Evolutionary conservation across 2,113 vertebrate genomes (phyloP), one percentile per base, ranked within the genome.

Genomic region (Paramisgurnus dabryanus): DNA sequence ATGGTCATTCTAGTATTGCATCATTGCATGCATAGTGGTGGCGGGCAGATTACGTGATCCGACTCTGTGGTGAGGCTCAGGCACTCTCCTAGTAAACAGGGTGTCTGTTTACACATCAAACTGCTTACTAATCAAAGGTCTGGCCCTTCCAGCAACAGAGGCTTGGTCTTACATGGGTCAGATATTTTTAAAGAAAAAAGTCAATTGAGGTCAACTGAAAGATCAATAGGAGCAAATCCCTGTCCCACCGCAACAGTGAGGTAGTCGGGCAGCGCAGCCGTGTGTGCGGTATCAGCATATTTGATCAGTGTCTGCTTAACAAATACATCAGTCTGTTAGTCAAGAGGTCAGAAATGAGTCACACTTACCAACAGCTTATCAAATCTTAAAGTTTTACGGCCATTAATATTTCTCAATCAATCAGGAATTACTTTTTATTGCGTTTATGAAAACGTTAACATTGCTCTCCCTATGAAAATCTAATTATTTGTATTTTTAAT

Each of bases 41-140:
- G 18, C 8, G 4, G 63, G 5, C 64, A 9, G 67, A 43, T 60
- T 68, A 53, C 18, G 22, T 47, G n/a, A 68, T 79, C 18, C 64
- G 57, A 75, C 77, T 40, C 70, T 55, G 69, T 22, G 27, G 27
- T 66, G 50, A 1, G 8, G n/a, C 43, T 18, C 50, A 55, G 66
- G n/a, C 40, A 77, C 43, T 6, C 22, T 22, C 53, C 27, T 13
- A 65, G 17, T 76, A 76, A 83, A 83, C 78, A 83, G 45, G 34
- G n/a, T 75, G 7, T 49, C 34, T 41, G 67, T 70, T 68, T 47
- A 39, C 15, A 69, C 55, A 63, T 64, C 55, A 45, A 61, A 76
- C n/a, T 41, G 27, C 39, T 63, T 27, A 47, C 60, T 4, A 55
- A 22, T 67, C 55, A 66, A 22, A 8, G 7, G 39, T 45, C 58